Evolutionary conservation across 2,888 invertebrate species (phyloP).

Genomic region (Drosophila mayaguana): DNA sequence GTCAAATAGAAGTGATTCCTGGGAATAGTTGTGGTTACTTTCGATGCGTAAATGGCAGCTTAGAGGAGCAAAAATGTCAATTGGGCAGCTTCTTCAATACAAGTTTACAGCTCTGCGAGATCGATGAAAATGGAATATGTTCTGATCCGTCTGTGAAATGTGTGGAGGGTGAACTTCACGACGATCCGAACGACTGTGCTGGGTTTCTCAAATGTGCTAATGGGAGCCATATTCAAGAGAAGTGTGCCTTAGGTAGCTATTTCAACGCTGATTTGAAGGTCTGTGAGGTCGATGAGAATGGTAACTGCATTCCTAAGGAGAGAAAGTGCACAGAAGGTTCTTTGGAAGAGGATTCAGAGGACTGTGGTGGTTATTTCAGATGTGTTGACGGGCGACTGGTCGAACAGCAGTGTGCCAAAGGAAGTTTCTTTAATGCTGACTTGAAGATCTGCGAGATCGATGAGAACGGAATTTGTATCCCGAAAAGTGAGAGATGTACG

Average conservation of each 20-base stretch:
- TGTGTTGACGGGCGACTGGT: background rate
- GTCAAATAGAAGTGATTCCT: slow-evolving; percentile 9
- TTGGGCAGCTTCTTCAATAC: slow-evolving; percentile 2
- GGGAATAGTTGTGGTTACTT: slow-evolving; percentile 15
- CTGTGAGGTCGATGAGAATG: slow-evolving; percentile 19
- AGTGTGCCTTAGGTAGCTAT: slow-evolving; percentile 14
- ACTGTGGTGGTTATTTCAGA: background rate
- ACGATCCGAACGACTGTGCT: background rate
- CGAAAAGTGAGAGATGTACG: background rate
- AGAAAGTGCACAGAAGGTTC: background rate
- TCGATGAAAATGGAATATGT: slow-evolving; percentile 7
- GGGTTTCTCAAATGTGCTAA: slow-evolving; percentile 19
- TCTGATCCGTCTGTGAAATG: background rate
- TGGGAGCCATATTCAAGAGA: background rate
- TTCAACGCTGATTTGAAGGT: slow-evolving; percentile 2
- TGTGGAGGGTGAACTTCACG: background rate
- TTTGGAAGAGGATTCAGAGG: background rate
- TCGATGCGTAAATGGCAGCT: slow-evolving; percentile 8
- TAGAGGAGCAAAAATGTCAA: background rate
- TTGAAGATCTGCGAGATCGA: slow-evolving; percentile 1
- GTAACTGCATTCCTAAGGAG: background rate
- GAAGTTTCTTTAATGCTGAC: background rate
- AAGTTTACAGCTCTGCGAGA: background rate
- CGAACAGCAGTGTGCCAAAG: background rate
- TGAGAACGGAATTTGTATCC: background rate